Conservation (phyloP, 2,113 vertebrate species). For the Ophiodon elongatus region DNA sequence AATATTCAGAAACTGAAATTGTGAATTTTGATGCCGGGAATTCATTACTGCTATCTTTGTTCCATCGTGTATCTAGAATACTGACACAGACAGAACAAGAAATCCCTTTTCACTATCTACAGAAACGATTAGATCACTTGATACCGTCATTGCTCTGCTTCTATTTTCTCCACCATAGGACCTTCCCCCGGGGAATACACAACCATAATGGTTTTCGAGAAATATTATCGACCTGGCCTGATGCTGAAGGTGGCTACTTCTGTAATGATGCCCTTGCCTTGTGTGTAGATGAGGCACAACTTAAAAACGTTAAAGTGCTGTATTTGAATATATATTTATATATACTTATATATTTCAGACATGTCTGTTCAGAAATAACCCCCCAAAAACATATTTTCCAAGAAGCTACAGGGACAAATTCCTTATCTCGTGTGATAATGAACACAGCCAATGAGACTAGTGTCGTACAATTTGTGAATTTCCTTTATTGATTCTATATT, state of each 20-base stretch:
- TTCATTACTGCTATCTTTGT: slow-evolving; percentile 62
- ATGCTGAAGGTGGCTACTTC: slow-evolving; percentile 56
- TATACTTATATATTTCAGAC: slow-evolving; percentile 19
- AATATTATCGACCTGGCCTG: slow-evolving; percentile 76
- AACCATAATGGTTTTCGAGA: slow-evolving; percentile 78
- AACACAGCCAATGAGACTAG: not conserved
- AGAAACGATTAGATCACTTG: slow-evolving; percentile 75
- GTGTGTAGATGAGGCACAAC: slow-evolving; percentile 47
- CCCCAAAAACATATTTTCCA: not conserved
- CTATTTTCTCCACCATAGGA: slow-evolving; percentile 66
- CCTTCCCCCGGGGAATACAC: slow-evolving; percentile 60
- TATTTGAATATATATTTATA: no score
- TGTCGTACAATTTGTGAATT: not conserved
- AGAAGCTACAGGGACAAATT: not conserved
- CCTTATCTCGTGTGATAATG: not conserved
- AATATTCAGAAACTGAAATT: slow-evolving; percentile 50
- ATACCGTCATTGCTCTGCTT: slow-evolving; percentile 64
- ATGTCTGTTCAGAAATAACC: slow-evolving; percentile 1
- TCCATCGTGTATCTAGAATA: slow-evolving; percentile 38
- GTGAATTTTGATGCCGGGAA: slow-evolving; percentile 53
- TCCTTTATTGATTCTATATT: not conserved
- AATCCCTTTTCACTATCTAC: slow-evolving; percentile 69
- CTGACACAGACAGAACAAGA: slow-evolving; percentile 59
- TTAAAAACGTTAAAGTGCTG: slow-evolving; percentile 34
- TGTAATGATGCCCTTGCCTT: slow-evolving; percentile 54